Evolutionary conservation across 2,797 vertebrate genomes (phyloP).

Genomic region (Acipenser ruthenus): DNA sequence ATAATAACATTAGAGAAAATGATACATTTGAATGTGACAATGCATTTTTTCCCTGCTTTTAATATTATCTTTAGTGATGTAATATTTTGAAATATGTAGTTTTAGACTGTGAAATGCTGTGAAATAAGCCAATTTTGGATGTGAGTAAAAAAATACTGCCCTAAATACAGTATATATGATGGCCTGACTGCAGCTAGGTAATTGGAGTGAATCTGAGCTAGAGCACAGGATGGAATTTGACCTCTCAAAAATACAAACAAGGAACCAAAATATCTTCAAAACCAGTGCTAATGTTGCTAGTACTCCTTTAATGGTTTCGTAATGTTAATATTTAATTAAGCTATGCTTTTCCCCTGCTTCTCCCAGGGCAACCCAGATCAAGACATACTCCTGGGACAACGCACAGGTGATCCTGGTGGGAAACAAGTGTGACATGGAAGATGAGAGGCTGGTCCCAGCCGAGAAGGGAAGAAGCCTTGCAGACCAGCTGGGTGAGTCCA

Average conservation of each 20-base stretch:
- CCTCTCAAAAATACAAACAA: not conserved
- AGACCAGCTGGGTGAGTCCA: slow-evolving; percentile 32
- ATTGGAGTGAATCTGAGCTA: slow-evolving; percentile 4
- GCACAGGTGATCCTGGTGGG: slow-evolving; percentile 94
- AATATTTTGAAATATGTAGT: too few species aligned
- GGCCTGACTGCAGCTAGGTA: not conserved
- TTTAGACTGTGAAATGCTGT: too few species aligned
- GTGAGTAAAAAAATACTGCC: too few species aligned
- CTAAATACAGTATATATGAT: too few species aligned
- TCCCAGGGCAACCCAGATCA: slow-evolving; percentile 90
- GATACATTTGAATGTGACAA: too few species aligned
- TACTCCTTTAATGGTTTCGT: too few species aligned
- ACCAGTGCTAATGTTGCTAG: too few species aligned
- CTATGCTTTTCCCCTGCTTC: slow-evolving; percentile 14
- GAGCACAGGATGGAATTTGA: not conserved
- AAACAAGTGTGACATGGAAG: slow-evolving; percentile 95
- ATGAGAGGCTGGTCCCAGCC: slow-evolving; percentile 75
- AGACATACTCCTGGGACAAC: slow-evolving; percentile 96
- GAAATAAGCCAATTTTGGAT: too few species aligned
- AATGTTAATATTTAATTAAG: not conserved
- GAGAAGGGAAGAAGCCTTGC: slow-evolving; percentile 89
- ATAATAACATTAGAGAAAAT: too few species aligned
- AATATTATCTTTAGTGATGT: too few species aligned
- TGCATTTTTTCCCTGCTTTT: too few species aligned
- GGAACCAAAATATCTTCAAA: not conserved